phyloP scores from a whole-genome alignment of 1,140 invertebrate genomes.

The Heterodera schachtii region DNA sequence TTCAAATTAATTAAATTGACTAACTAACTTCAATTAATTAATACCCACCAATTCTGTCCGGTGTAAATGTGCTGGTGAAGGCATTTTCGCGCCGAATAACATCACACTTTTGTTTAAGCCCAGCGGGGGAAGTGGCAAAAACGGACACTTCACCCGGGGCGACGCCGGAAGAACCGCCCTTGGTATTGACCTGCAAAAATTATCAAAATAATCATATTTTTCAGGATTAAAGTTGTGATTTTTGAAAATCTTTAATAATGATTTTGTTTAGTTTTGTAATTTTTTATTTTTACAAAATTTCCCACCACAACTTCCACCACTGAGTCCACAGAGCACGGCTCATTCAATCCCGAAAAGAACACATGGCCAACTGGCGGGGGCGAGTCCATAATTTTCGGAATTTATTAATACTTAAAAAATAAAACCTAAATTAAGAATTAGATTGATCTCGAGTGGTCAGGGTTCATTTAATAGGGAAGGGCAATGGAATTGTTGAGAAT shows the following conservation, averaged over 20 bases:
- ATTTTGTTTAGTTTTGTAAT: no score
- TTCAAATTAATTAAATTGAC: neutral
- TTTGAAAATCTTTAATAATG: no score
- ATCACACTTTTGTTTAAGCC: conserved; percentile 29
- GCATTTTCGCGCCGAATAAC: conserved; percentile 75
- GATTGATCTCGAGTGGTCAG: no score
- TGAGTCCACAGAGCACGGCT: conserved; percentile 87
- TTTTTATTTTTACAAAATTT: neutral
- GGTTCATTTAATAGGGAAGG: neutral
- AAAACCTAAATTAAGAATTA: no score
- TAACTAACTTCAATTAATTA: neutral
- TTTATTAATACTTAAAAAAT: neutral
- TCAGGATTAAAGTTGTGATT: conserved; percentile 5
- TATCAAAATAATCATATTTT: neutral
- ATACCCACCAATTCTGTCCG: conserved; percentile 82
- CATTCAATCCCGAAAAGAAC: conserved; percentile 79
- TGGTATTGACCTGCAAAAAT: conserved; percentile 9
- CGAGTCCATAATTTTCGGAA: neutral
- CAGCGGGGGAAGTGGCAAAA: conserved; percentile 48
- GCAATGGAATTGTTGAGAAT: neutral
- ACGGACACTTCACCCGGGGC: conserved; percentile 44
- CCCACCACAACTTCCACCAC: conserved; percentile 92
- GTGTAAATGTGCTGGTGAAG: conserved; percentile 90
- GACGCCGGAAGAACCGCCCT: conserved; percentile 3
- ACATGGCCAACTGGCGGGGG: conserved; percentile 69